Percentiles rank a stretch among this genome's conserved stretches.
Conservation (phyloP, 2,113 vertebrate species). For the Chloropsis cyanopogon region DNA sequence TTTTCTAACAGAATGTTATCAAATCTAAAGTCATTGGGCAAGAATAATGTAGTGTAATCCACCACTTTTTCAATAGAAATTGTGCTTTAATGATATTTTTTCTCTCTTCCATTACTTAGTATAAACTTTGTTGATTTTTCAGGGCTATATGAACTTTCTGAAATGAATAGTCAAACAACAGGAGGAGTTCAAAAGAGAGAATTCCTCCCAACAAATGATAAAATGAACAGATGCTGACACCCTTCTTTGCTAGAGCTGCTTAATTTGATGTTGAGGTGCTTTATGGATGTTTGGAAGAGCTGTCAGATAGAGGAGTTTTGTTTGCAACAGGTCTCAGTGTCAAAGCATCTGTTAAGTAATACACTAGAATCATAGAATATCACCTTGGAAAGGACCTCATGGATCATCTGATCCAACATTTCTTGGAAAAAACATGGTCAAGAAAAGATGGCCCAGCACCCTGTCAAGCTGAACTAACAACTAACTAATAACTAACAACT, state of each 20-base stretch:
- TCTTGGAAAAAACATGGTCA: background rate
- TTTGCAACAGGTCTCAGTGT: background rate
- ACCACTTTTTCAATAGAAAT: background rate
- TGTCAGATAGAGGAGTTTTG: background rate
- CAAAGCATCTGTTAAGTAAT: background rate
- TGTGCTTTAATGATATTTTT: background rate
- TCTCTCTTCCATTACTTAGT: background rate
- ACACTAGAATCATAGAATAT: background rate
- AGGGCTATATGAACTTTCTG: background rate
- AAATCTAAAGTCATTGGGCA: background rate
- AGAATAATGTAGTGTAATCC: background rate
- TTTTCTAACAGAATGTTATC: background rate
- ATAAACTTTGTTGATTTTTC: background rate
- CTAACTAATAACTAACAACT: too few relatives aligned
- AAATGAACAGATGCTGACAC: background rate
- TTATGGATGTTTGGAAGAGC: background rate
- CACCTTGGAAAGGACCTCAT: background rate
- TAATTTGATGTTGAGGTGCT: background rate
- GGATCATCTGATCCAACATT: background rate
- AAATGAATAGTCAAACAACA: background rate
- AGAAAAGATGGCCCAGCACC: background rate
- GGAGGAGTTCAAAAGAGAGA: background rate
- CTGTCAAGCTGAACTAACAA: background rate
- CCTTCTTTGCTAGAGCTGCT: background rate
- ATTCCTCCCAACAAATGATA: background rate